phyloP scores from a whole-genome alignment of 1,140 invertebrate genomes.

The Manduca sexta region DNA sequence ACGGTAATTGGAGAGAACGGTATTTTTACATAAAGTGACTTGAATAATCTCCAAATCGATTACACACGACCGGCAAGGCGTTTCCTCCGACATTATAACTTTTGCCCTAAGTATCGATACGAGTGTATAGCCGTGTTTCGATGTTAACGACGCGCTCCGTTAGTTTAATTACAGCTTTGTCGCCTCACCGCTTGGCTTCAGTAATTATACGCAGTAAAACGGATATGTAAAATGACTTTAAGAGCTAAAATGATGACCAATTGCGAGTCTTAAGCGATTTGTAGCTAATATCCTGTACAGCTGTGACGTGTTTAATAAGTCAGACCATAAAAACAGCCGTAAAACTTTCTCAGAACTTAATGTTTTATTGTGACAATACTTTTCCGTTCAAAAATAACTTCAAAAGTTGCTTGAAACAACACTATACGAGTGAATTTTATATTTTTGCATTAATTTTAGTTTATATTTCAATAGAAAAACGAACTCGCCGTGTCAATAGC shows the following conservation, averaged over 20 bases:
- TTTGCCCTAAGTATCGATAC: constrained; percentile 35
- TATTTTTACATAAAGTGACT: constrained; percentile 13
- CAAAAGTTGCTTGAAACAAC: no score
- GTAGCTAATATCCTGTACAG: constrained; percentile 51
- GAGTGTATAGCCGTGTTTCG: constrained; percentile 30
- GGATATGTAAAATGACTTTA: constrained; percentile 55
- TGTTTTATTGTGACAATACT: constrained; percentile 3
- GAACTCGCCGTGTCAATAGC: no score
- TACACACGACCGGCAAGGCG: constrained; percentile 22
- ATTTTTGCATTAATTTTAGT: no score
- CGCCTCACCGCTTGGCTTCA: constrained; percentile 37
- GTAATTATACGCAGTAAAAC: constrained; percentile 60
- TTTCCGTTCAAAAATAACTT: no score
- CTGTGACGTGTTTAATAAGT: constrained; percentile 45
- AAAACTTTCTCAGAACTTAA: constrained; percentile 36
- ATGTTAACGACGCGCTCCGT: constrained; percentile 54
- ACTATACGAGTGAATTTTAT: no score
- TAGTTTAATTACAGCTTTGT: constrained; percentile 62
- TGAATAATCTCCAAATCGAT: constrained; percentile 22
- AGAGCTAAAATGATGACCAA: constrained; percentile 49
- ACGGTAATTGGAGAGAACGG: constrained; percentile 9
- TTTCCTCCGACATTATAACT: constrained; percentile 25
- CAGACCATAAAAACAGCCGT: constrained; percentile 41
- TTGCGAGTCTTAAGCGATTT: constrained; percentile 35
- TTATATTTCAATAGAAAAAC: not conserved